phyloP scores from a whole-genome alignment of 2,797 vertebrate species.

The Emydoidea blandingii region DNA sequence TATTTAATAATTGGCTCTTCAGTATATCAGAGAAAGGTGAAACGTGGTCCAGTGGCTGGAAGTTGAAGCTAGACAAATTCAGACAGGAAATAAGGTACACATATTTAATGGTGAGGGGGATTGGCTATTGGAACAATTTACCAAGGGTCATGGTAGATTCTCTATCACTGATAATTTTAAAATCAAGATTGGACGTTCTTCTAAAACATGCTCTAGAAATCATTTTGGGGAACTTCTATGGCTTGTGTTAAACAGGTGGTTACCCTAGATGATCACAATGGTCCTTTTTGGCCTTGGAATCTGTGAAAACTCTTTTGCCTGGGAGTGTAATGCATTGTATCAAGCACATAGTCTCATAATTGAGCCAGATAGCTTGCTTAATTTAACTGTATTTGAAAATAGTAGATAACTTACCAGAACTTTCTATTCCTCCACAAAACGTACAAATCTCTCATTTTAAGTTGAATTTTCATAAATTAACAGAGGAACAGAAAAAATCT shows the following conservation, averaged over 20 bases:
- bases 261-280: background rate
- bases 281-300: background rate
- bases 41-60: background rate
- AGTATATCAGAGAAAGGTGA: background rate
- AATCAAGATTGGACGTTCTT: background rate
- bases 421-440: fast-evolving
- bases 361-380: background rate
- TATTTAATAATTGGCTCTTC: background rate
- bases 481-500: background rate
- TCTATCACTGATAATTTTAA: background rate
- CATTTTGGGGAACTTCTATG: background rate
- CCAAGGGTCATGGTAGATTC: background rate
- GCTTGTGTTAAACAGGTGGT: background rate
- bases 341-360: background rate
- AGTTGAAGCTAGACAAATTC: background rate
- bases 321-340: background rate
- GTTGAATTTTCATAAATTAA: background rate
- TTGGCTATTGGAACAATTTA: background rate
- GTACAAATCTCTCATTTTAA: background rate
- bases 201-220: background rate
- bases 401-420: fast-evolving
- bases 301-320: background rate
- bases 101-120: background rate
- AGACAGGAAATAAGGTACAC: background rate
- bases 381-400: background rate